Evolutionary conservation across 2,888 invertebrate genomes (phyloP).

Genomic region (Theodoxus fluviatilis): DNA sequence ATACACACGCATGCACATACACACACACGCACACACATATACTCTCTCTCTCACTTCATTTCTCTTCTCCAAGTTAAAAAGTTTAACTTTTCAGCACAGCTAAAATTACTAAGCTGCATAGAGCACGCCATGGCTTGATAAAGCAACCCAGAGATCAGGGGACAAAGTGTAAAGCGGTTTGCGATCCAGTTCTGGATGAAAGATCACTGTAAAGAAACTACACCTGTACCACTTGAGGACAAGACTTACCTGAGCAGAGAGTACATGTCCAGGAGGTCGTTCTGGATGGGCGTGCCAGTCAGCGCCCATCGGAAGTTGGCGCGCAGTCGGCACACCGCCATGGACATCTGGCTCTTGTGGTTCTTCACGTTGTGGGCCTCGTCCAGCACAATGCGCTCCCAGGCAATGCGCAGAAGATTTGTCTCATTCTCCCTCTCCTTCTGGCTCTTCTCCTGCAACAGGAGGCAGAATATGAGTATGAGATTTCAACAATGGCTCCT

Average conservation of each 20-base stretch:
- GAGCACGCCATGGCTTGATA: too few relatives aligned
- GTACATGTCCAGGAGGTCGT: conserved; percentile 79
- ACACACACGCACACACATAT: not conserved
- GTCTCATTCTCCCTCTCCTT: too few relatives aligned
- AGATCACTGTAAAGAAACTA: too few relatives aligned
- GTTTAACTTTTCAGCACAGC: too few relatives aligned
- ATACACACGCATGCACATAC: not conserved
- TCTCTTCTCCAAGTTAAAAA: too few relatives aligned
- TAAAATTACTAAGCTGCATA: too few relatives aligned
- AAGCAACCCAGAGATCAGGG: too few relatives aligned
- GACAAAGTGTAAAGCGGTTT: too few relatives aligned
- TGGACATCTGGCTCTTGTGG: conserved; percentile 79
- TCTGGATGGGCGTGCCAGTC: conserved; percentile 95
- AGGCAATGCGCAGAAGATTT: conserved; percentile 74
- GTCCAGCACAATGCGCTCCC: conserved; percentile 88
- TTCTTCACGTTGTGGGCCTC: conserved; percentile 94
- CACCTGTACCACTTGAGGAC: not conserved
- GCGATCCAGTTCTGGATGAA: too few relatives aligned
- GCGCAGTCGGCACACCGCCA: conserved; percentile 74
- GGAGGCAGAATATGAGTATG: too few relatives aligned
- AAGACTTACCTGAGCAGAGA: conserved; percentile 61
- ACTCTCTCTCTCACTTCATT: not conserved
- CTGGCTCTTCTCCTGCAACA: too few relatives aligned
- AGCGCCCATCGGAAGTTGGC: conserved; percentile 81
- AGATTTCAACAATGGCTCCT: too few relatives aligned